Base-by-base conservation (phyloP, 1,140 invertebrate species). In the Aphelenchoides besseyi region DNA sequence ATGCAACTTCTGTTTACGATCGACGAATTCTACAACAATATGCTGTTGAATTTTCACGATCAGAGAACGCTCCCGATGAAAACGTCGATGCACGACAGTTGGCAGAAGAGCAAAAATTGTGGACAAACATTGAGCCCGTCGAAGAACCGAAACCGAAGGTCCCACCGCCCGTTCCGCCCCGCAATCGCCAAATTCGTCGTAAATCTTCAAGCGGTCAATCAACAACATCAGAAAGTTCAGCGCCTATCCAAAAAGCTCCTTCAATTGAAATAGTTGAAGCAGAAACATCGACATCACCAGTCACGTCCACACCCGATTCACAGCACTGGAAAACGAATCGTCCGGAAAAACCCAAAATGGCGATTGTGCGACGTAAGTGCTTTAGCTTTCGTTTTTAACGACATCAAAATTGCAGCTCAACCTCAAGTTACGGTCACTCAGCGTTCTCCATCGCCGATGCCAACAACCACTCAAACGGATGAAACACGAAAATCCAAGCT, bases 21-120 rank as follows among this genome's bases (percentile, higher is more conserved):
- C 55, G 82, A 53, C 74, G 75, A 28, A 52, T 82, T 9, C 63
- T 82, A 16, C 80, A 84, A 69, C 71, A 77, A 73, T 81, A 68
- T 62, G 81, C 79, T 3, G 77, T 76, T 70, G 82, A 82, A 57
- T 48, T 81, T 16, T 82, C 81, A 23, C 41, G 80, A 28, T 54
- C 74, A 0, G 79, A 81, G 52, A 79, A 63, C 16, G 32, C 59
- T 3, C 35, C 62, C 23, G 41, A 35, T 30, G 66, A 68, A 23
- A 67, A 71, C 70, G 32, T 35, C 9, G 72, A 82, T 57, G 63
- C 36, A 37, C 54, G 41, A 26, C 74, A 79, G 69, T 23, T 75
- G n/a, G 74, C 66, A 28, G 82, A 82, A 32, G 80, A 82, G 41
- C 68, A 76, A n/a, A 59, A 68, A 59, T 33, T 81, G 18, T 81